Conservation (phyloP, 2,797 vertebrate genomes). For the Philypnodon macrostomus region DNA sequence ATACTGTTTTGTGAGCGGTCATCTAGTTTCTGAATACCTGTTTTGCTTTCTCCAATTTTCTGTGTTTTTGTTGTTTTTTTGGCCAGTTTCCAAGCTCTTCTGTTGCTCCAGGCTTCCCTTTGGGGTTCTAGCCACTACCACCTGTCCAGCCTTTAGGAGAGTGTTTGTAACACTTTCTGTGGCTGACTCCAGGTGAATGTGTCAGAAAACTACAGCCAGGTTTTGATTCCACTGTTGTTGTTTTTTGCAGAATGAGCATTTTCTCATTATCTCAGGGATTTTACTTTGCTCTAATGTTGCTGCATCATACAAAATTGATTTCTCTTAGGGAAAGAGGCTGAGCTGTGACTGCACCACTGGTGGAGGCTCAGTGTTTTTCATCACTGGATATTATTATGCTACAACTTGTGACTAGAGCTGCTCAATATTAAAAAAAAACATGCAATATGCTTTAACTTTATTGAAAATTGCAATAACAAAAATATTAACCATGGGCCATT, state of each 20-base stretch:
- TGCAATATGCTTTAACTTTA: too few species aligned
- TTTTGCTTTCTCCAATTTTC: conserved; percentile 4
- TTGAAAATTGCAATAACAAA: too few species aligned
- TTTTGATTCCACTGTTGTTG: neutral
- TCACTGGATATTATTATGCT: conserved; percentile 3
- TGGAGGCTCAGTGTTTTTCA: conserved; percentile 12
- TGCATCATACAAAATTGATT: conserved; percentile 65
- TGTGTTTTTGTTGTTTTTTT: conserved; percentile 18
- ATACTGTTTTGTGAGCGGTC: neutral
- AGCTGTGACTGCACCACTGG: conserved; percentile 39
- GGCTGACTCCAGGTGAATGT: conserved; percentile 44
- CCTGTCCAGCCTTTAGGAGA: conserved; percentile 35
- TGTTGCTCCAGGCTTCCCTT: conserved; percentile 22
- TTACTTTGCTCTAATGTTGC: conserved; percentile 36
- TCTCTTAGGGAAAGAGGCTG: conserved; percentile 43
- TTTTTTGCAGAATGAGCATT: conserved; percentile 28
- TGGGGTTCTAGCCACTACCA: conserved; percentile 26
- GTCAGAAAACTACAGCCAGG: conserved; percentile 40
- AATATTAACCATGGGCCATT: too few species aligned
- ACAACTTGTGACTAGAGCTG: conserved; percentile 5
- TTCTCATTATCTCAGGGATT: conserved; percentile 20
- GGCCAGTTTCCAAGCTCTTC: conserved; percentile 36
- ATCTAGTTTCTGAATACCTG: neutral
- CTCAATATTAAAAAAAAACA: too few species aligned
- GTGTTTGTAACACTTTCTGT: conserved; percentile 55